Conservation (phyloP, 2,888 invertebrate genomes). For the Harmothoe impar region DNA sequence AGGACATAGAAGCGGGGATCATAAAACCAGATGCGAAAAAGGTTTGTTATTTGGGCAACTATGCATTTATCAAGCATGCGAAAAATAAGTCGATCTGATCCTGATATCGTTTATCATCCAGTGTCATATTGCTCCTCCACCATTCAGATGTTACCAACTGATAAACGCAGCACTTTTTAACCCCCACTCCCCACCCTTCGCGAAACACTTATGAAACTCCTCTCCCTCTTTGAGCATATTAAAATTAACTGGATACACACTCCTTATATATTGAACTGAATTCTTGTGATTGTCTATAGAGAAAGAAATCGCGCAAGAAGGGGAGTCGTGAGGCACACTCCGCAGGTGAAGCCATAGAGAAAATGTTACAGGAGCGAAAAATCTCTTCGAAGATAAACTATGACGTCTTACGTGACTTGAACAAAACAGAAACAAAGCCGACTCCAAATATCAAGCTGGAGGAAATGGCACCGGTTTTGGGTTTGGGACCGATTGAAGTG, state of each 20-base stretch:
- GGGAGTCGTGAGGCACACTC: constrained; percentile 81
- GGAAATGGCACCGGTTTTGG: neutral
- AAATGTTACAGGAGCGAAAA: constrained; percentile 97
- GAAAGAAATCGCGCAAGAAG: constrained; percentile 73
- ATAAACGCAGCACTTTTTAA: too few species aligned
- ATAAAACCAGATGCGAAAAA: constrained; percentile 88
- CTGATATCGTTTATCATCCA: too few species aligned
- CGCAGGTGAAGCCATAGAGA: constrained; percentile 95
- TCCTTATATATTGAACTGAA: neutral
- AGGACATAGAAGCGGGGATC: constrained; percentile 91
- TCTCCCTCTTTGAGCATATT: too few species aligned
- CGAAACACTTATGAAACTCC: too few species aligned
- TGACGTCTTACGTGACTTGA: constrained; percentile 93
- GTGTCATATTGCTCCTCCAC: too few species aligned
- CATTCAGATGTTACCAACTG: too few species aligned
- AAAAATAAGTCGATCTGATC: too few species aligned
- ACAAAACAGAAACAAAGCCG: constrained; percentile 66
- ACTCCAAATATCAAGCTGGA: neutral
- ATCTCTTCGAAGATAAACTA: constrained; percentile 99
- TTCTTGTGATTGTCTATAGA: constrained; percentile 69
- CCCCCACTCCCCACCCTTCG: too few species aligned
- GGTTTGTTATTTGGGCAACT: constrained; percentile 80
- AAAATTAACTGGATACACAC: too few species aligned
- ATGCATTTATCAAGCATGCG: too few species aligned
- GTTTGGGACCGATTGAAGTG: neutral